Evolutionary conservation across 2,888 invertebrate genomes (phyloP).

Genomic region (Microplitis deprimator): DNA sequence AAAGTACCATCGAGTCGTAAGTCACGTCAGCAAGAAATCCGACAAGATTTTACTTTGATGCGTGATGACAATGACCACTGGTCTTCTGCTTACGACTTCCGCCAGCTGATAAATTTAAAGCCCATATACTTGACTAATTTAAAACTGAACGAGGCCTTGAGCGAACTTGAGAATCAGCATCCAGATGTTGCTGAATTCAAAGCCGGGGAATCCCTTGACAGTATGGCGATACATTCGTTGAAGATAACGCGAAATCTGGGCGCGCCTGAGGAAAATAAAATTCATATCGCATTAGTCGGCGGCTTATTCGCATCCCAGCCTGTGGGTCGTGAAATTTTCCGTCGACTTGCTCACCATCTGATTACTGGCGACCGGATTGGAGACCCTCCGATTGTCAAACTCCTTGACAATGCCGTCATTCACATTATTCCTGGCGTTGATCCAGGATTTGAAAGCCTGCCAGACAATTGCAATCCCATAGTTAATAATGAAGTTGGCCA

Average conservation of each 20-base stretch:
- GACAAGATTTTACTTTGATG: slow-evolving; percentile 83
- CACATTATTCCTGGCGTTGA: slow-evolving; percentile 85
- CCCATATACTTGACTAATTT: slow-evolving; percentile 65
- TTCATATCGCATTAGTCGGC: slow-evolving; percentile 87
- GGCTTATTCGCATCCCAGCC: slow-evolving; percentile 87
- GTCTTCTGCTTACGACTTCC: slow-evolving; percentile 87
- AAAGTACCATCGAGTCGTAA: slow-evolving; percentile 72
- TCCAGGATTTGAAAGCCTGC: slow-evolving; percentile 73
- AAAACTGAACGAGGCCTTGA: slow-evolving; percentile 78
- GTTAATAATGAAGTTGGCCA: slow-evolving; percentile 79
- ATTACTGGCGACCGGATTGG: slow-evolving; percentile 80
- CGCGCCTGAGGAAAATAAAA: slow-evolving; percentile 84
- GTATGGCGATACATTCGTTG: slow-evolving; percentile 79
- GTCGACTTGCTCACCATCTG: slow-evolving; percentile 88
- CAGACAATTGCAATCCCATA: slow-evolving; percentile 69
- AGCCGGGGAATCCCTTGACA: slow-evolving; percentile 79
- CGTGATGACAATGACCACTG: slow-evolving; percentile 87
- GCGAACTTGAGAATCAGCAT: slow-evolving; percentile 80
- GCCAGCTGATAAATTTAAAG: slow-evolving; percentile 71
- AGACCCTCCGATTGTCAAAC: slow-evolving; percentile 77
- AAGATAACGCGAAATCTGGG: slow-evolving; percentile 84
- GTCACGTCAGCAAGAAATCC: slow-evolving; percentile 58
- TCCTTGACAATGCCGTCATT: slow-evolving; percentile 82
- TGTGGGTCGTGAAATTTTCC: slow-evolving; percentile 85
- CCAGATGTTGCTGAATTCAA: slow-evolving; percentile 79